Conservation (phyloP, 2,797 vertebrate species). For the Characodon lateralis region DNA sequence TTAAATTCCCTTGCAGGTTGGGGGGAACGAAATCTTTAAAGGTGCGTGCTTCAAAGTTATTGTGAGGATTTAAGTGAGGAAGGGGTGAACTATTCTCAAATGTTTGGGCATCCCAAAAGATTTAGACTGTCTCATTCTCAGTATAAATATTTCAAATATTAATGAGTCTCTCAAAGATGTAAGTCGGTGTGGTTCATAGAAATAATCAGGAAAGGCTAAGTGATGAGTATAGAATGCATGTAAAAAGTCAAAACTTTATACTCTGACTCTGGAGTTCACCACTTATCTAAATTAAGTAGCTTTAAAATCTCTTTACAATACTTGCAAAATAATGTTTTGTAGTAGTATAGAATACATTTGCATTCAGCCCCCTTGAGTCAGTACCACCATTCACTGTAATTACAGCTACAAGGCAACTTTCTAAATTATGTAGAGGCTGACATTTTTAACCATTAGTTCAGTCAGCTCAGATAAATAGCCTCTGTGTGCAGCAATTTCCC, state of each 20-base stretch:
- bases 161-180: not conserved
- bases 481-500: too few relatives aligned
- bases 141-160: not conserved
- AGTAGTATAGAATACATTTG: too few relatives aligned
- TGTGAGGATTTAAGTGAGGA: not conserved
- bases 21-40: not conserved
- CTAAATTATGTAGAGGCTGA: too few relatives aligned
- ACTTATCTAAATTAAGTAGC: not conserved
- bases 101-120: not conserved
- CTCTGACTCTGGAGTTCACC: not conserved
- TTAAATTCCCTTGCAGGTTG: not conserved
- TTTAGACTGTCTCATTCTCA: not conserved
- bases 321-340: not conserved
- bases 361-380: too few relatives aligned
- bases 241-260: not conserved
- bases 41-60: not conserved
- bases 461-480: too few relatives aligned
- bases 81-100: not conserved
- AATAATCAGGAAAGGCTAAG: not conserved
- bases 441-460: too few relatives aligned
- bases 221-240: not conserved
- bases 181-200: not conserved
- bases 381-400: too few relatives aligned
- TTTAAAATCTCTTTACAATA: not conserved
- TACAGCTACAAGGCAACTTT: too few relatives aligned